These are phyloP conservation scores for Peromyscus nudipes DNA, from an alignment of 2,797 vertebrate species.

Conservation along the genomic window DNA sequence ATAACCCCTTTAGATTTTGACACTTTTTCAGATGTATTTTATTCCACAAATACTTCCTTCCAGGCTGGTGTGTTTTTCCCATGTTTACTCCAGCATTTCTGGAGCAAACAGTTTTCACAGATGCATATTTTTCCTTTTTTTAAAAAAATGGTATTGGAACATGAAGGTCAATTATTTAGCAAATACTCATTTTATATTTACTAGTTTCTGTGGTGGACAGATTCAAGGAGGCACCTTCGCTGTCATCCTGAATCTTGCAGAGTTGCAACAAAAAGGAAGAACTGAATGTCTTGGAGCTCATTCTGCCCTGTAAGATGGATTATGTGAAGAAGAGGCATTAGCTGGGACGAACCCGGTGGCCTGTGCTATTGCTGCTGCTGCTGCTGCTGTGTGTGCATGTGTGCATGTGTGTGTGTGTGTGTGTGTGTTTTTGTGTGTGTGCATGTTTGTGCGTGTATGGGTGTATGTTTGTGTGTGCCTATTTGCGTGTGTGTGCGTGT, in stretches of 20 bases:
- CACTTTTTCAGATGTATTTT: conserved; percentile 26
- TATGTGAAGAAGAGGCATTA: background rate
- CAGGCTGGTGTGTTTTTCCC: background rate
- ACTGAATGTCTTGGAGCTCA: background rate
- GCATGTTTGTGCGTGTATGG: no score
- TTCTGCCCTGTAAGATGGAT: background rate
- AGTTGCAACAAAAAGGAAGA: background rate
- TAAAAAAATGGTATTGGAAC: background rate
- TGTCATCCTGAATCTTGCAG: background rate
- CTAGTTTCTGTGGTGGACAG: background rate
- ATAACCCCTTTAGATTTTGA: background rate
- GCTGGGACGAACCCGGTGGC: background rate
- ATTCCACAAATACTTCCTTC: background rate
- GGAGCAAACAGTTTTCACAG: background rate
- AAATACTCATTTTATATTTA: conserved; percentile 22
- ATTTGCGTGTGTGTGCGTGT: no score
- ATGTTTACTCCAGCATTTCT: background rate
- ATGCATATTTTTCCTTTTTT: background rate
- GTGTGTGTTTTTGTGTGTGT: background rate
- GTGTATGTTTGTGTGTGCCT: no score
- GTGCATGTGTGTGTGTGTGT: background rate
- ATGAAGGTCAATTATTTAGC: background rate
- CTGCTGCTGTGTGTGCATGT: background rate
- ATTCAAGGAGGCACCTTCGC: background rate
- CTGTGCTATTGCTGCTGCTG: background rate